Evolutionary conservation across 2,797 vertebrate genomes (phyloP).

Genomic region (Acanthurus lineatus): DNA sequence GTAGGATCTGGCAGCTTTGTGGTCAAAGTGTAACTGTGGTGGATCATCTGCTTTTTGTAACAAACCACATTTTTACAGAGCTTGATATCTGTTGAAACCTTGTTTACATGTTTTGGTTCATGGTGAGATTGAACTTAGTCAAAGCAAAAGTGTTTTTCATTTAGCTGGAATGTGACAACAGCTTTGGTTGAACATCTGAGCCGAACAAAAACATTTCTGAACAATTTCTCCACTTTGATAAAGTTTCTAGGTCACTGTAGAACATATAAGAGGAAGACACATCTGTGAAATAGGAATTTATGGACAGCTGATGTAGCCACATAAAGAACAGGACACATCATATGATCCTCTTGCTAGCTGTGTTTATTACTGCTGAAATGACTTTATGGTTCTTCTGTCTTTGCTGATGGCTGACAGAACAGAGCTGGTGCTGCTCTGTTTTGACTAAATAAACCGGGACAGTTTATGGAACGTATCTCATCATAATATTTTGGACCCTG

Average conservation of each 20-base stretch:
- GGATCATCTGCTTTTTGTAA: background rate
- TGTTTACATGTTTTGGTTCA: constrained; percentile 49
- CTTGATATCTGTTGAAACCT: constrained; percentile 15
- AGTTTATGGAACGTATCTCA: constrained; percentile 5
- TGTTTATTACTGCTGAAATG: background rate
- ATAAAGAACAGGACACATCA: background rate
- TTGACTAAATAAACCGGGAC: background rate
- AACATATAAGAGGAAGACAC: background rate
- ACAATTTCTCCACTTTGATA: constrained; percentile 5
- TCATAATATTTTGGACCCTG: background rate
- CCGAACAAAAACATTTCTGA: background rate
- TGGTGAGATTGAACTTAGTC: constrained; percentile 28
- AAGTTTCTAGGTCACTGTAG: constrained; percentile 5
- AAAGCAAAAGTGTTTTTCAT: constrained; percentile 51
- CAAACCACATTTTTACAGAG: constrained; percentile 38
- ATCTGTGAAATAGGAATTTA: background rate
- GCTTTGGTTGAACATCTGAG: background rate
- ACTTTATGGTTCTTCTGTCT: constrained; percentile 4
- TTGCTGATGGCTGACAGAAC: background rate
- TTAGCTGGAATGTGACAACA: constrained; percentile 35
- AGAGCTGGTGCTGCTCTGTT: background rate
- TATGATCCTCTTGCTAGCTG: background rate
- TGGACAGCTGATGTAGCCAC: background rate
- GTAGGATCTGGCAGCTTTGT: background rate
- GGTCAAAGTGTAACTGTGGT: constrained; percentile 9